Percentiles rank a stretch among this genome's conserved stretches.
These are phyloP conservation scores for Leuctra nigra DNA, from an alignment of 2,888 invertebrate genomes.

Conservation along the genomic window DNA sequence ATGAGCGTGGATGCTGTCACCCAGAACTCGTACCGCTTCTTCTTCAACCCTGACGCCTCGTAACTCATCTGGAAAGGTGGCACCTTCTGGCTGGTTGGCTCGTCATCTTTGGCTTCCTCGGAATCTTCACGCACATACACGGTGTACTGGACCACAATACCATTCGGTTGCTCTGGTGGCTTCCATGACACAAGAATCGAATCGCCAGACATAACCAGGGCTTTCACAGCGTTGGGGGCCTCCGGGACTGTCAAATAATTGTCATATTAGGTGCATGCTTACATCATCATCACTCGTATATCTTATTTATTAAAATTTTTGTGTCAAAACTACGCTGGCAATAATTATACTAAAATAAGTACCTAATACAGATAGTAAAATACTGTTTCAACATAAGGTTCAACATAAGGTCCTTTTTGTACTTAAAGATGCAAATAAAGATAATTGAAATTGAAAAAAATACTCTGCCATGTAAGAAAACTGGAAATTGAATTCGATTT, in stretches of 20 bases:
- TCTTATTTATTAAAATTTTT: too few relatives aligned
- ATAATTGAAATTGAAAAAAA: too few relatives aligned
- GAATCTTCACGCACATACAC: conserved; percentile 60
- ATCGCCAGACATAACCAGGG: conserved; percentile 84
- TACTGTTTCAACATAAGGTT: neutral
- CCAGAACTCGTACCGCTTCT: conserved; percentile 86
- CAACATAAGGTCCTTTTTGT: too few relatives aligned
- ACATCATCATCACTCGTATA: too few relatives aligned
- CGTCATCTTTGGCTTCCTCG: conserved; percentile 36
- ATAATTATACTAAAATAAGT: too few relatives aligned
- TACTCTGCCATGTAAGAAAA: too few relatives aligned
- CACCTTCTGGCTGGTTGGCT: conserved; percentile 44
- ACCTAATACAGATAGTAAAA: neutral
- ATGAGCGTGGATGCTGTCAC: conserved; percentile 91
- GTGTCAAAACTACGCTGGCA: too few relatives aligned
- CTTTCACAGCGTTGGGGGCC: conserved; percentile 88
- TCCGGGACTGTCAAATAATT: conserved; percentile 72
- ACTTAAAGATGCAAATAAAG: too few relatives aligned
- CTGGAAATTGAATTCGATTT: too few relatives aligned
- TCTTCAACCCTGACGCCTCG: conserved; percentile 76
- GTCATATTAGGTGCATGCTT: too few relatives aligned
- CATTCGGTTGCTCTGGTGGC: conserved; percentile 87
- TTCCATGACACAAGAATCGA: conserved; percentile 93
- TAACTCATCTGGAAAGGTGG: conserved; percentile 80
- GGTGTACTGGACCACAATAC: conserved; percentile 87